Conservation (phyloP, 2,113 vertebrate genomes). For the Cettia cetti region DNA sequence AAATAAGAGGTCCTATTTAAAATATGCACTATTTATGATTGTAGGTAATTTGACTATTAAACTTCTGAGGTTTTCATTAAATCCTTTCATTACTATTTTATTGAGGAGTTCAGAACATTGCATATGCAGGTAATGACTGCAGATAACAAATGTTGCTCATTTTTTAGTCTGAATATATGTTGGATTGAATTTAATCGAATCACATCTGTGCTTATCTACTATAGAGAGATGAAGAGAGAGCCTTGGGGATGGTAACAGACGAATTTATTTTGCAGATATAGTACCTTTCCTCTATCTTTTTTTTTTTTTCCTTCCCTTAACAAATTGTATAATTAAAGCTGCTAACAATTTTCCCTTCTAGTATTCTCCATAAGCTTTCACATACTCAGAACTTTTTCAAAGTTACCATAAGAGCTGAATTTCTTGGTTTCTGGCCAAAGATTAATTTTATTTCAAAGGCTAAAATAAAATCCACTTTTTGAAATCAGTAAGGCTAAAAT, state of each 20-base stretch:
- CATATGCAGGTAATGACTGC: neutral
- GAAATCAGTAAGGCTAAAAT: slow-evolving; percentile 13
- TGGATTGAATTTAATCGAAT: slow-evolving; percentile 2
- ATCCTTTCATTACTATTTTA: neutral
- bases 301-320: neutral
- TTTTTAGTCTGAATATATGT: neutral
- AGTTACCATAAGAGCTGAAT: neutral
- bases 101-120: neutral
- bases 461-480: slow-evolving; percentile 8
- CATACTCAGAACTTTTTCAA: neutral
- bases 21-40: neutral
- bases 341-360: neutral
- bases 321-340: neutral
- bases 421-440: slow-evolving; percentile 18
- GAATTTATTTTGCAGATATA: neutral
- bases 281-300: neutral
- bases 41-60: neutral
- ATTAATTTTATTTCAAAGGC: slow-evolving; percentile 15
- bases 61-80: neutral
- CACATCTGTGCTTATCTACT: neutral
- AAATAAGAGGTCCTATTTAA: neutral
- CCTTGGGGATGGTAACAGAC: neutral
- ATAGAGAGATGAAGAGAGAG: neutral
- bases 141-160: neutral
- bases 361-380: neutral